phyloP scores from a whole-genome alignment of 2,113 vertebrate species.

The Periophthalmus modestus region DNA sequence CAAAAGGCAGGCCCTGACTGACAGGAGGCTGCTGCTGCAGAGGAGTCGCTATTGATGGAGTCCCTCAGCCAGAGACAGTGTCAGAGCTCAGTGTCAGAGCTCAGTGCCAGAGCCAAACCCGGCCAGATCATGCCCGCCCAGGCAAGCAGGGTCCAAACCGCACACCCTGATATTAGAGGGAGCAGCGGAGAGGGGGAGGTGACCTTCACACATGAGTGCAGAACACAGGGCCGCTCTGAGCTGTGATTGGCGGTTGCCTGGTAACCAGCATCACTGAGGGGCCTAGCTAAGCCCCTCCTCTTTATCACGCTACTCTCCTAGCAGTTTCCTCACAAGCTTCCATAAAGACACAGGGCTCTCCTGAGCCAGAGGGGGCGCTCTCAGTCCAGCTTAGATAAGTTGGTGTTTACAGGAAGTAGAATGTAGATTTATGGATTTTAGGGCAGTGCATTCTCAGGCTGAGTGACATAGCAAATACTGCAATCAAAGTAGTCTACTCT shows the following conservation, averaged over 20 bases:
- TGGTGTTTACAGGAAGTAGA: not conserved
- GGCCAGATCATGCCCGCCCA: too few species aligned
- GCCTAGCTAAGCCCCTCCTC: not conserved
- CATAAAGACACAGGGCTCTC: not conserved
- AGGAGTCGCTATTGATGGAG: not conserved
- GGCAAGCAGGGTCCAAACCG: not conserved
- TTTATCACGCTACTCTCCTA: constrained; percentile 3
- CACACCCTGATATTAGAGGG: not conserved
- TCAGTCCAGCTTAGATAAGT: not conserved
- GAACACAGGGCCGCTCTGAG: constrained; percentile 12
- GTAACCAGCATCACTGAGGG: constrained; percentile 48
- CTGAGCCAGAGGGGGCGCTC: not conserved
- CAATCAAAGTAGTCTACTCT: too few species aligned
- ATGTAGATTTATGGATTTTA: too few species aligned
- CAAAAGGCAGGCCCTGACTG: too few species aligned
- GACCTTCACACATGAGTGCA: constrained; percentile 64
- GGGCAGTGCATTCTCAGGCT: too few species aligned
- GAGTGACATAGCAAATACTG: too few species aligned
- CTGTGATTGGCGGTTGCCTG: constrained; percentile 58
- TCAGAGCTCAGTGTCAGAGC: not conserved
- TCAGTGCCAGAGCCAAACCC: too few species aligned
- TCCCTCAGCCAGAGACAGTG: too few species aligned
- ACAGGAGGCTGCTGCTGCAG: too few species aligned
- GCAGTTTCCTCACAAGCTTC: not conserved
- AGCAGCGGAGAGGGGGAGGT: constrained; percentile 27